Evolutionary conservation across 2,113 vertebrate species (phyloP).

Genomic region (Pithys albifrons): DNA sequence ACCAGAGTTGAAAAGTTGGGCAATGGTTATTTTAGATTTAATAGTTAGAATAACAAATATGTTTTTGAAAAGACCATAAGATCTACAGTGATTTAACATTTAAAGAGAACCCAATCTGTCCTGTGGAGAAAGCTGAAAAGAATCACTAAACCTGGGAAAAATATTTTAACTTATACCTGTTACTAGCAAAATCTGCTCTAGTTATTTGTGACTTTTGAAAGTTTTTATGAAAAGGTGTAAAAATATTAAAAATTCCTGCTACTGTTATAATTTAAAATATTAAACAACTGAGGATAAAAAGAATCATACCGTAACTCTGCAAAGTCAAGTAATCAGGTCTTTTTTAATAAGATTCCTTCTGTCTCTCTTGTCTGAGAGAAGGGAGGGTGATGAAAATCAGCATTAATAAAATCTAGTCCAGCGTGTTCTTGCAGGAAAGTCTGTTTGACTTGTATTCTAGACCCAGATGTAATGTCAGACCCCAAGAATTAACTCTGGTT

Average conservation of each 20-base stretch:
- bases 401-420: not conserved
- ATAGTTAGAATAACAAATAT: not conserved
- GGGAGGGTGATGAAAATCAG: not conserved
- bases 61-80: not conserved
- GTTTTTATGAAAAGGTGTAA: not conserved
- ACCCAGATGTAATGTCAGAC: not conserved
- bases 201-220: not conserved
- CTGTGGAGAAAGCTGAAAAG: not conserved
- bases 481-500: not conserved
- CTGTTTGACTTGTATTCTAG: not conserved
- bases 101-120: not conserved
- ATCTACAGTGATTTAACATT: not conserved
- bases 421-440: not conserved
- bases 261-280: not conserved
- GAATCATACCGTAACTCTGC: not conserved
- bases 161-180: not conserved
- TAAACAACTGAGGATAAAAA: not conserved
- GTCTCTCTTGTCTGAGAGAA: not conserved
- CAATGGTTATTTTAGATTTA: not conserved
- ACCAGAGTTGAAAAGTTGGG: not conserved
- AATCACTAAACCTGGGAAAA: not conserved
- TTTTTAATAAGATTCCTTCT: not conserved
- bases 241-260: not conserved
- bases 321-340: not conserved
- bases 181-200: not conserved